Conservation (phyloP, 1,140 invertebrate species). For the Linepithema humile region DNA sequence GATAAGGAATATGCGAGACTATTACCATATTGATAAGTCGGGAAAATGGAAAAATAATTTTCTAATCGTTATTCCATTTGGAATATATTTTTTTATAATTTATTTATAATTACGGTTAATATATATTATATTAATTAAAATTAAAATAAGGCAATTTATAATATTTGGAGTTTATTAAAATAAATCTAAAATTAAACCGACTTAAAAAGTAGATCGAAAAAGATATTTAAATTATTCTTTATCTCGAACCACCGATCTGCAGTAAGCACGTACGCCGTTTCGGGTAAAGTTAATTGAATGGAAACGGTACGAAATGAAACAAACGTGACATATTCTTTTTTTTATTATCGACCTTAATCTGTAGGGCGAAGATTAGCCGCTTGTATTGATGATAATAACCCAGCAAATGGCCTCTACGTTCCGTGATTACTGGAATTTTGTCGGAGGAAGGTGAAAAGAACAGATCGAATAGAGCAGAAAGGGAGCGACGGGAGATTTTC, state of each 20-base stretch:
- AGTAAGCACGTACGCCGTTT: background rate
- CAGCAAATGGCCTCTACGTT: constrained; percentile 24
- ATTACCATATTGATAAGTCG: background rate
- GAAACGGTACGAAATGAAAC: background rate
- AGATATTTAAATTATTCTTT: background rate
- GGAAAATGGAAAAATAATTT: background rate
- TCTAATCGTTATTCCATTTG: too few species aligned
- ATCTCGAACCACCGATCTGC: background rate
- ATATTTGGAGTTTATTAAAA: too few species aligned
- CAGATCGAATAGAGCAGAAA: background rate
- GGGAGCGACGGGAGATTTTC: background rate
- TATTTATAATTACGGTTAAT: too few species aligned
- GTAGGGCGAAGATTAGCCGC: constrained; percentile 41
- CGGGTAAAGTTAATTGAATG: background rate
- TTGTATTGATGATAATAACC: constrained; percentile 53
- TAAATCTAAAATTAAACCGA: background rate
- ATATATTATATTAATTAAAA: too few species aligned
- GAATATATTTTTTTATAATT: too few species aligned
- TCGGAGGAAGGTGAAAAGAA: constrained; percentile 11
- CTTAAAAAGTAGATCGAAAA: background rate
- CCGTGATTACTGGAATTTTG: constrained; percentile 33
- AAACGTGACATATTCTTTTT: constrained; percentile 9
- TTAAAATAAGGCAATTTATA: too few species aligned
- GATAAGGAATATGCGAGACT: background rate
- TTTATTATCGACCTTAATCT: background rate